Base-by-base conservation (phyloP, 1,140 invertebrate genomes). In the Drusus annulatus region DNA sequence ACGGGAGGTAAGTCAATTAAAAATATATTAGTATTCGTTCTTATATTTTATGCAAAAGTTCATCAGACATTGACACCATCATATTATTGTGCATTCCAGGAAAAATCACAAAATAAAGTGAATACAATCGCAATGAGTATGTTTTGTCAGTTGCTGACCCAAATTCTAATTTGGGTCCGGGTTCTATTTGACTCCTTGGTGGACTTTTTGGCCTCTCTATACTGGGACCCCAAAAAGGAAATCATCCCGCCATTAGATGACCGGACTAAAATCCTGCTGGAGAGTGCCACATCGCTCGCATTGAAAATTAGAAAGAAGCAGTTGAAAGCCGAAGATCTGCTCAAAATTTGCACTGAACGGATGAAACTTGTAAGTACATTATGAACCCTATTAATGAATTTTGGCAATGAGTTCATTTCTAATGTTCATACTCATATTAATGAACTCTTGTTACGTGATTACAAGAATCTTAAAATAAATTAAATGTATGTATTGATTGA, bases 321-420 rank as follows among this genome's bases (percentile, higher is more conserved):
- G 84, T 65, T 95, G 17, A 93, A 91, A 56, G 92, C 92, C 15
- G 94, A 94, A 86, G 91, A 93, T 82, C 92, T 97, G 15, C 94
- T 97, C 0, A 90, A 88, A 82, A 90, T 93, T 5, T 95, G 93
- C 84, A 95, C 96, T 76, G 91, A 94, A 36, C 90, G 96, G 83
- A 96, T 97, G 62, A 92, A 94, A 85, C 91, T 94, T 87, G 93
- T 97, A 80, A 86, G 86, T 62, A 19, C 23, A 56, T 45, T 10
- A 13, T 45, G 10, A 45, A 45, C 10, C 36, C 36, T 45, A 51
- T 13, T n/a, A 71, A 16, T 25, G n/a, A 65, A 56, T 56, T 56
- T 56, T 56, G 52, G 13, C 4, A 17, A 23, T 60, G 52, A 78
- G n/a, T 7, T 45, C 10, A 13, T 45, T 10, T 10, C 10, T 13